Evolutionary conservation across 2,888 invertebrate genomes (phyloP).

Genomic region (Gortyna flavago): DNA sequence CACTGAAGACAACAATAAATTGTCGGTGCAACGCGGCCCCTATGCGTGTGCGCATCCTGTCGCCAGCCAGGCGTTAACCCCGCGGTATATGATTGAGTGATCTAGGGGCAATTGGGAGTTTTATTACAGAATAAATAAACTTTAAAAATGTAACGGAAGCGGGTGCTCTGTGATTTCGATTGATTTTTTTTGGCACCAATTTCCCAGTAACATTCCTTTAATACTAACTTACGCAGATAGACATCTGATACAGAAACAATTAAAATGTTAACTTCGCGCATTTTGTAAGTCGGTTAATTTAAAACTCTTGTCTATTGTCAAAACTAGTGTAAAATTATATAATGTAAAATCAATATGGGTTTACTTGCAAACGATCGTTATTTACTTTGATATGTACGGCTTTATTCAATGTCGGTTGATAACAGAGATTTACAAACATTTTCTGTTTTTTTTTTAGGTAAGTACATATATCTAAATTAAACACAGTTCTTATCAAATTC

Average conservation of each 20-base stretch:
- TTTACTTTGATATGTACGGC: no score
- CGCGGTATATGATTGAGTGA: background rate
- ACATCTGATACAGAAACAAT: background rate
- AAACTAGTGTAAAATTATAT: background rate
- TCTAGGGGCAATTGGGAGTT: background rate
- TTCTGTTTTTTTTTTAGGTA: background rate
- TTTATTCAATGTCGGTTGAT: constrained; percentile 13
- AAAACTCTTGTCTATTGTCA: background rate
- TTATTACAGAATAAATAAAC: background rate
- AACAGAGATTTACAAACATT: background rate
- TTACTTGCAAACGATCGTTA: background rate
- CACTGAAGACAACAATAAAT: constrained; percentile 13
- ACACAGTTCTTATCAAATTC: constrained; percentile 17
- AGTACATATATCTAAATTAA: background rate
- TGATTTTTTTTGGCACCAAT: background rate
- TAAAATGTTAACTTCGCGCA: background rate
- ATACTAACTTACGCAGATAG: background rate
- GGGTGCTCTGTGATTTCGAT: background rate
- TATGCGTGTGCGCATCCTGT: constrained; percentile 52
- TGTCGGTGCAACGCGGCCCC: constrained; percentile 28
- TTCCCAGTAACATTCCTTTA: accelerated
- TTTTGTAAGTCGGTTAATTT: background rate
- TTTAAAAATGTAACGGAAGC: background rate
- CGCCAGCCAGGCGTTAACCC: constrained; percentile 18
- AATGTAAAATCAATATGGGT: background rate